Percentiles rank a stretch among this genome's conserved stretches.
Evolutionary conservation across 1,140 invertebrate species (phyloP).

Genomic region (Zaprionus davidi): DNA sequence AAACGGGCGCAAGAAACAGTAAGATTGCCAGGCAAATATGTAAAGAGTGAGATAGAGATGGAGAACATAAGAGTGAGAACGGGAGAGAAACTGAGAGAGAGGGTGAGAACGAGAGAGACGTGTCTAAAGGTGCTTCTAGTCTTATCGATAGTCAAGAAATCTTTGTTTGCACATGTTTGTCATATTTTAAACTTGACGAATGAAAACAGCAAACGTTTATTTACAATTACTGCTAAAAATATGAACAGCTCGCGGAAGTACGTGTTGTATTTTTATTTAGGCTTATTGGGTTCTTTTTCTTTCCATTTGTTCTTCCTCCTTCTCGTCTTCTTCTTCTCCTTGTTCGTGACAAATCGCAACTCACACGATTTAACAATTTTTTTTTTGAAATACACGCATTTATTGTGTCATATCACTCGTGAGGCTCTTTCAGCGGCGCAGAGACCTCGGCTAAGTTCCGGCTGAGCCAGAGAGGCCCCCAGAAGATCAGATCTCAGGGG

Average conservation of each 20-base stretch:
- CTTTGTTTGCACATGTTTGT: slow-evolving; percentile 17
- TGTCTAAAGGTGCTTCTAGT: neutral
- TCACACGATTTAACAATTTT: slow-evolving; percentile 18
- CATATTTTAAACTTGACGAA: neutral
- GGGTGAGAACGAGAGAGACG: neutral
- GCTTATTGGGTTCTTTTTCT: slow-evolving; percentile 63
- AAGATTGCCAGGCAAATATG: slow-evolving; percentile 27
- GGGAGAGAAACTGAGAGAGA: neutral
- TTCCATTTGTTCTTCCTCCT: slow-evolving; percentile 21
- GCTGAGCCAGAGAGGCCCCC: slow-evolving; percentile 55
- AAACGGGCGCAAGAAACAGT: slow-evolving; percentile 50
- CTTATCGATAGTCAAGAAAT: neutral
- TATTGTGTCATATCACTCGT: slow-evolving; percentile 49
- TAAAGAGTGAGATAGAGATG: neutral
- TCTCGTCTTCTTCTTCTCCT: slow-evolving; percentile 50
- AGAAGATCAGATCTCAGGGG: slow-evolving; percentile 64
- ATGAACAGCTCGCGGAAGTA: slow-evolving; percentile 47
- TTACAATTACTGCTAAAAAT: slow-evolving; percentile 28
- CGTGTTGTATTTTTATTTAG: slow-evolving; percentile 61
- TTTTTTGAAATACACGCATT: slow-evolving; percentile 54
- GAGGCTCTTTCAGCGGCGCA: slow-evolving; percentile 42
- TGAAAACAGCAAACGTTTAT: slow-evolving; percentile 6
- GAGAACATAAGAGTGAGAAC: neutral
- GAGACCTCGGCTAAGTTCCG: slow-evolving; percentile 61
- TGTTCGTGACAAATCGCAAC: slow-evolving; percentile 67